Evolutionary conservation across 1,140 invertebrate species (phyloP), one percentile per base, ranked within the genome.

Genomic region (Asobara japonica): DNA sequence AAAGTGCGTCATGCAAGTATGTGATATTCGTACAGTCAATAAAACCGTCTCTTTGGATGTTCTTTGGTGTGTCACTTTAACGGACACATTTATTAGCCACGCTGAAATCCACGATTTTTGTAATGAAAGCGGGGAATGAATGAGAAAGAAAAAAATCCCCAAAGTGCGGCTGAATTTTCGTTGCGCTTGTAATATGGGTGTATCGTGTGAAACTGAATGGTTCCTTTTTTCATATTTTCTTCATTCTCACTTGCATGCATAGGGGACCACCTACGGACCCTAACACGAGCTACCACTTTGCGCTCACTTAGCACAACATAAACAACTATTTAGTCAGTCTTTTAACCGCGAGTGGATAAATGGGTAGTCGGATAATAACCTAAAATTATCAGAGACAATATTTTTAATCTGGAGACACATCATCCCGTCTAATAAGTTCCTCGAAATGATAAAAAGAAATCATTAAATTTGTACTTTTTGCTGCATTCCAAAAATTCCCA

Each of bases 251-350:
- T 45, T 45, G 38, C 25, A 51, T 45, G 16, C 56, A 61, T 62
- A 45, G 29, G 68, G 73, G 81, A 80, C 83, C 83, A 79, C 82
- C 83, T 80, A 80, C 76, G 77, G 81, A 38, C 72, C 20, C 36
- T n/a, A 76, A 86, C 83, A 85, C 76, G 77, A 69, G 78, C 83
- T 81, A 79, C 80, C 81, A 85, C 84, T 86, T 83, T 86, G 80
- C 79, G 83, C 78, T 79, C 83, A 83, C 83, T 86, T 84, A 83
- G 77, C 76, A 68, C 72, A 71, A 80, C 78, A 78, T 72, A 77
- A 81, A 82, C 80, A 79, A 80, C 78, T 76, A 77, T 81, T 82
- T 77, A 77, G 75, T 66, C 33, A 71, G 36, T 76, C 45, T 69
- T 65, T 72, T 76, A 73, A 76, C 68, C 62, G 22, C 64, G 65